These are phyloP conservation scores for Vandiemenella viatica DNA, from an alignment of 2,888 invertebrate genomes.

Conservation along the genomic window DNA sequence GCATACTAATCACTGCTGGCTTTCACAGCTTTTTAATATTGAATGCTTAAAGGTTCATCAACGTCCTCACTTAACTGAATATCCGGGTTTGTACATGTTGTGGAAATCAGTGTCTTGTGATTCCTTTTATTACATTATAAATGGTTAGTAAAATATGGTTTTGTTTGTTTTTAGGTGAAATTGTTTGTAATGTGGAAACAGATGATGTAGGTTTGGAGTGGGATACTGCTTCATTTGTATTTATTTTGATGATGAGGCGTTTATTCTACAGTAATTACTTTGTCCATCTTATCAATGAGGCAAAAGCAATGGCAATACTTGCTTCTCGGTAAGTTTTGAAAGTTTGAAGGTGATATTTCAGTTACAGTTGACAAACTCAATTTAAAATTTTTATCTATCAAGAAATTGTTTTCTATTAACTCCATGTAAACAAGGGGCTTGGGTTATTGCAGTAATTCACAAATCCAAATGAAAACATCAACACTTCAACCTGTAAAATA, in stretches of 20 bases:
- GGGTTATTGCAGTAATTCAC: no score
- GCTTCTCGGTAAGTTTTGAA: constrained; percentile 75
- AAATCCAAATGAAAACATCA: no score
- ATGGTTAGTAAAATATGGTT: no score
- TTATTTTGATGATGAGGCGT: constrained; percentile 78
- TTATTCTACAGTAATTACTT: constrained; percentile 94
- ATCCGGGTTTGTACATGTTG: not conserved
- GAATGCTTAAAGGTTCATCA: constrained; percentile 51
- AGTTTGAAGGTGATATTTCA: no score
- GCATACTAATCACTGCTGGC: constrained; percentile 38
- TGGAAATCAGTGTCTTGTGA: not conserved
- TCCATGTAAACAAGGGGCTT: no score
- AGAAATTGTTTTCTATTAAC: no score
- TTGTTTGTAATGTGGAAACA: no score
- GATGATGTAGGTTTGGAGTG: constrained; percentile 77
- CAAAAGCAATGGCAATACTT: constrained; percentile 84
- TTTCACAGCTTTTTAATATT: constrained; percentile 78
- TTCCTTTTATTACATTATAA: no score
- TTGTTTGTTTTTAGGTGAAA: no score
- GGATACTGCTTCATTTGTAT: constrained; percentile 90
- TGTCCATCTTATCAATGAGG: constrained; percentile 89
- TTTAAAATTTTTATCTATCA: no score
- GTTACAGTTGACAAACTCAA: no score
- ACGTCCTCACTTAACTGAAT: not conserved
- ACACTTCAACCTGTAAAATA: no score